These are phyloP conservation scores for Aricia artaxerxes DNA, from an alignment of 2,888 invertebrate species.

Conservation along the genomic window DNA sequence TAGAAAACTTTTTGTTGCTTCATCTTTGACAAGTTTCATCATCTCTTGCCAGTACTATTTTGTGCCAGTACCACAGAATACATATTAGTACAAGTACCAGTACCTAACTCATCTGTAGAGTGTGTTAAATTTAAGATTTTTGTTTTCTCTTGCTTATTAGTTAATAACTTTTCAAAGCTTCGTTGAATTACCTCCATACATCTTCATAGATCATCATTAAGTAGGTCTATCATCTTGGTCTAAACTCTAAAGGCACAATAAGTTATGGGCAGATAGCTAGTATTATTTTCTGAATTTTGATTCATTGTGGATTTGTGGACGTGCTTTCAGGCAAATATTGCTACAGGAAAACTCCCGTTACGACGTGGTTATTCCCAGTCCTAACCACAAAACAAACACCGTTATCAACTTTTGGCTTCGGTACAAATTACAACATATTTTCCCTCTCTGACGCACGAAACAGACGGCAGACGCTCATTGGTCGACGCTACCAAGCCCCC, in stretches of 20 bases:
- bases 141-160: not conserved
- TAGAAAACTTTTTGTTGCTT: not conserved
- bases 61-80: too few relatives aligned
- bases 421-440: constrained; percentile 34
- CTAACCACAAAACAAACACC: constrained; percentile 4
- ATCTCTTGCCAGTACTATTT: not conserved
- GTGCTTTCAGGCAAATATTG: not conserved
- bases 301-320: not conserved
- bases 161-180: not conserved
- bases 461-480: constrained; percentile 50
- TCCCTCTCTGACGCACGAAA: constrained; percentile 47
- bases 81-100: not conserved
- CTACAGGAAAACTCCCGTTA: not conserved
- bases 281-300: not conserved
- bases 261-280: too few relatives aligned
- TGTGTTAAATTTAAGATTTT: too few relatives aligned
- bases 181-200: too few relatives aligned
- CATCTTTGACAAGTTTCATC: not conserved
- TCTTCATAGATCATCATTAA: too few relatives aligned
- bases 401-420: not conserved
- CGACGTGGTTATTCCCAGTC: not conserved
- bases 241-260: too few relatives aligned
- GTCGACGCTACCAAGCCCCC: constrained; percentile 62
- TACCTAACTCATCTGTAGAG: not conserved
- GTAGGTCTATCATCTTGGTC: too few relatives aligned